phyloP scores from a whole-genome alignment of 2,888 invertebrate genomes.

The Adelphocoris suturalis region DNA sequence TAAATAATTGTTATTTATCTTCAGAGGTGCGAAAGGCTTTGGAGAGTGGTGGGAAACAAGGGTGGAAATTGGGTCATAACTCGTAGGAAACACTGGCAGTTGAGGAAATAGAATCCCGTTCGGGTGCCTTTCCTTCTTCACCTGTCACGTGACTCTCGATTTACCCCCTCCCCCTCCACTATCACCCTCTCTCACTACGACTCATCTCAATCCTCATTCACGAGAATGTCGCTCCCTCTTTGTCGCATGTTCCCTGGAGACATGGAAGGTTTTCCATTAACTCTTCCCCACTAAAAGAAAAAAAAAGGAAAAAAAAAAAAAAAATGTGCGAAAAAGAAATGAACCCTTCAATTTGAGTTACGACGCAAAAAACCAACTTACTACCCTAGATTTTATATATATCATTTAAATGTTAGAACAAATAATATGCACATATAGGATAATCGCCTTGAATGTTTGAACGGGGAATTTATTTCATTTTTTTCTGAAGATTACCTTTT shows the following conservation, averaged over 20 bases:
- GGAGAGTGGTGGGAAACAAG: slow-evolving; percentile 52
- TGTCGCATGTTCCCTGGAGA: slow-evolving; percentile 2
- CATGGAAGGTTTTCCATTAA: not conserved
- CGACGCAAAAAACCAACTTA: not conserved
- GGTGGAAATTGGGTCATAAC: slow-evolving; percentile 73
- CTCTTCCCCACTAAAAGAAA: not conserved
- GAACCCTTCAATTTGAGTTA: not conserved
- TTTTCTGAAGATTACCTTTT: no score
- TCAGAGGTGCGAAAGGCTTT: slow-evolving; percentile 55
- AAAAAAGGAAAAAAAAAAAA: no score
- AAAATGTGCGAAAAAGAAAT: not conserved
- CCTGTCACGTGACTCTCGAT: slow-evolving; percentile 70
- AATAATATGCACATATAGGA: no score
- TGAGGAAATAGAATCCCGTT: slow-evolving; percentile 73
- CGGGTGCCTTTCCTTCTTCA: slow-evolving; percentile 49
- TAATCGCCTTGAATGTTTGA: no score
- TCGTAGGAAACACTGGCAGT: slow-evolving; percentile 73
- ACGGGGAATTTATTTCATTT: no score
- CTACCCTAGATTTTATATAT: no score
- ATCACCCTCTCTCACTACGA: not conserved
- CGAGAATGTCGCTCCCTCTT: not conserved
- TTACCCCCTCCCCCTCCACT: not conserved
- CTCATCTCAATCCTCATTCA: slow-evolving; percentile 63
- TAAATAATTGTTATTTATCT: slow-evolving; percentile 71
- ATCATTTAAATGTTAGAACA: no score